A percentile compares a stretch with the other conserved stretches of the same genome.
These are phyloP conservation scores for Echinometra lucunter DNA, from an alignment of 53 echinoderm and acorn worm genomes.

Conservation along the genomic window DNA sequence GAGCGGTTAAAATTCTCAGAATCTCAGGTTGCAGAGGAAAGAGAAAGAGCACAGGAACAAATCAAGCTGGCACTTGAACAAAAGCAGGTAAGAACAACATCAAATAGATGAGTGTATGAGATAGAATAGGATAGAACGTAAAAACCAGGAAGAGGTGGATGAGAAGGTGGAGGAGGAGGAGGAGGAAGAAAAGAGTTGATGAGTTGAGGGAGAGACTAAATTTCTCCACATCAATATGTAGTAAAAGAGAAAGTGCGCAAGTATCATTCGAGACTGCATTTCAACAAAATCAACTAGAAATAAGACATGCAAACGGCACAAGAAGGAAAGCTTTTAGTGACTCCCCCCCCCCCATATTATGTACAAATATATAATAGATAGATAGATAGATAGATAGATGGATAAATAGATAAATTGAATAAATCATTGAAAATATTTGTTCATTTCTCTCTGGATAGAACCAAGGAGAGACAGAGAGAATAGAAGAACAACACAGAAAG, in stretches of 20 bases:
- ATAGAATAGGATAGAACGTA: neutral
- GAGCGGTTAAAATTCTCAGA: conserved; percentile 83
- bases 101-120: too few relatives aligned
- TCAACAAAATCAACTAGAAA: conserved; percentile 56
- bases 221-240: conserved; percentile 80
- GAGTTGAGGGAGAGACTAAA: conserved; percentile 83
- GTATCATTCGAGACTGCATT: conserved; percentile 69
- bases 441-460: conserved; percentile 36
- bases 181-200: conserved; percentile 87
- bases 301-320: too few relatives aligned
- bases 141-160: neutral
- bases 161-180: conserved; percentile 26
- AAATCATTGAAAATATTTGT: neutral
- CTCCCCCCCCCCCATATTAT: too few relatives aligned
- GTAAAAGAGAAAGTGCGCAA: conserved; percentile 76
- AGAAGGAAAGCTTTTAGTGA: too few relatives aligned
- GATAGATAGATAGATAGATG: too few relatives aligned
- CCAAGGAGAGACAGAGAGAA: conserved; percentile 69
- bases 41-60: conserved; percentile 75
- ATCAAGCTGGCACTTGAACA: conserved; percentile 61
- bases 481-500: conserved; percentile 81
- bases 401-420: neutral
- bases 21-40: conserved; percentile 87
- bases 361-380: too few relatives aligned
- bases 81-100: conserved; percentile 41